These are phyloP conservation scores for Dendrolimus pini DNA, from an alignment of 2,888 invertebrate genomes.

Conservation along the genomic window DNA sequence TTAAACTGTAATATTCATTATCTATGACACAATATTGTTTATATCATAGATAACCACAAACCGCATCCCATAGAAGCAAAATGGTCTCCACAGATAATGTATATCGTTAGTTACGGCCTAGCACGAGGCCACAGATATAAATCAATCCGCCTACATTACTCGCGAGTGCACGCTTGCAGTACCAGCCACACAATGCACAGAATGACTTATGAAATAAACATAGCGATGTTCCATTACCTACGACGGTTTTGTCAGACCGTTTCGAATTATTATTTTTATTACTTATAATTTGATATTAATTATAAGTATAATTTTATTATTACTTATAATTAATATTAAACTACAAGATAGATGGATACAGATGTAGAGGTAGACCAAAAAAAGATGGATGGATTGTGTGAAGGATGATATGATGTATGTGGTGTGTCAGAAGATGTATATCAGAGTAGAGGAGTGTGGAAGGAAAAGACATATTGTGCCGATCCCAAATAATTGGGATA, in stretches of 20 bases:
- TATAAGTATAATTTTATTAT: no score
- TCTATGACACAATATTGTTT: background rate
- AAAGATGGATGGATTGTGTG: no score
- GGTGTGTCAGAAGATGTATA: no score
- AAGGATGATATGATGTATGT: no score
- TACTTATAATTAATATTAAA: no score
- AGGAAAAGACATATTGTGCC: no score
- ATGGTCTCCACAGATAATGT: background rate
- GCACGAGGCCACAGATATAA: slow-evolving; percentile 2
- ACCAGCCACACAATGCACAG: background rate
- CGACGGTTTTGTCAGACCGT: background rate
- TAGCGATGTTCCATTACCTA: background rate
- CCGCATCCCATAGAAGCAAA: background rate
- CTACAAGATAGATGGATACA: no score
- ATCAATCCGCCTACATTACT: slow-evolving; percentile 6
- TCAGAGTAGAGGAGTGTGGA: no score
- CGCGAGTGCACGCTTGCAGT: slow-evolving; percentile 1
- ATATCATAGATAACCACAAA: background rate
- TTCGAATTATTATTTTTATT: background rate
- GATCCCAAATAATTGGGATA: no score
- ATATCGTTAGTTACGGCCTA: background rate
- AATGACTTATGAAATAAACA: background rate
- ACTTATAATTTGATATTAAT: no score
- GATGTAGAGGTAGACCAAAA: no score
- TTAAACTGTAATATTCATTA: background rate